Evolutionary conservation across 2,113 vertebrate genomes (phyloP).

Genomic region (Hippoglossus stenolepis): DNA sequence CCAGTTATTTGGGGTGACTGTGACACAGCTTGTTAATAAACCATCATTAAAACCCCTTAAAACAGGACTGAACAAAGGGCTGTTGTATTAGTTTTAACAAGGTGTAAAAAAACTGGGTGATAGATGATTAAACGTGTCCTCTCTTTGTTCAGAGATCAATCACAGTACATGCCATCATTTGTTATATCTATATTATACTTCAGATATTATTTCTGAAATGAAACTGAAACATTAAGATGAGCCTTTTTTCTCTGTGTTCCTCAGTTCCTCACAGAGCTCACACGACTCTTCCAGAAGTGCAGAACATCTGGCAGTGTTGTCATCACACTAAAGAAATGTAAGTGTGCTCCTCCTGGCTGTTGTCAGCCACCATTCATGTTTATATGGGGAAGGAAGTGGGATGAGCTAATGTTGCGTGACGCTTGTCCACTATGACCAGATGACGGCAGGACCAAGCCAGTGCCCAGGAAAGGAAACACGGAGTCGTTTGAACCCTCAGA

Average conservation of each 20-base stretch:
- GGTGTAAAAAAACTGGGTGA: no score
- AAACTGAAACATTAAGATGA: background rate
- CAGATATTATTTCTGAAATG: background rate
- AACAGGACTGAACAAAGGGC: no score
- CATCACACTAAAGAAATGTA: slow-evolving; percentile 98
- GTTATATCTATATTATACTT: no score
- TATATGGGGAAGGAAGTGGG: no score
- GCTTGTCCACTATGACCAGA: slow-evolving; percentile 78
- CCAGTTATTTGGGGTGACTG: no score
- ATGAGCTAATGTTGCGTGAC: background rate
- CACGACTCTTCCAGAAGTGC: slow-evolving; percentile 97
- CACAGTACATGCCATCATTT: no score
- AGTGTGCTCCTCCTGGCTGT: slow-evolving; percentile 55
- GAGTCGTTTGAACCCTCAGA: slow-evolving; percentile 92
- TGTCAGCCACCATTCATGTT: background rate
- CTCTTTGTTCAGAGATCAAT: no score
- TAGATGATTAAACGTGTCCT: no score
- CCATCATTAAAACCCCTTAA: no score
- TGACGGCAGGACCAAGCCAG: slow-evolving; percentile 94
- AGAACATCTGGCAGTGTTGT: slow-evolving; percentile 92
- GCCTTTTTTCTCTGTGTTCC: background rate
- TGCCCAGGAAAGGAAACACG: slow-evolving; percentile 89
- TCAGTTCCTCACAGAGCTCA: slow-evolving; percentile 98
- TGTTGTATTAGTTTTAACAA: no score
- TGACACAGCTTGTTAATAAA: no score